Percentiles rank a stretch among this genome's conserved stretches.
Conservation (phyloP, 2,888 invertebrate species). For the Empis stercorea region DNA sequence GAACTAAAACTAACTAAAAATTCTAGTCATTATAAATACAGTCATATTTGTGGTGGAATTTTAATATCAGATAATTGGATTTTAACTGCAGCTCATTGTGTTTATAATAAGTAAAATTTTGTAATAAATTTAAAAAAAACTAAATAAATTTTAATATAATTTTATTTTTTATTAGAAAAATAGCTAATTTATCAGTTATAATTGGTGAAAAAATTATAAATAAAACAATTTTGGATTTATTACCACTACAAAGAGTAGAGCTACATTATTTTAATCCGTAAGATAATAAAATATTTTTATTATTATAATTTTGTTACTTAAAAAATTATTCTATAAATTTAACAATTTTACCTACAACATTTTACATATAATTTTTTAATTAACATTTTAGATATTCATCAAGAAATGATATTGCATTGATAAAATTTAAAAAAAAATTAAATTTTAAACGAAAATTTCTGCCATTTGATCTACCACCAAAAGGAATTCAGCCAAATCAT, state of each 20-base stretch:
- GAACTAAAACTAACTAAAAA: constrained; percentile 13
- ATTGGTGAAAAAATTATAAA: constrained; percentile 26
- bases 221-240: constrained; percentile 15
- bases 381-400: constrained; percentile 20
- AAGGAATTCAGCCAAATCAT: constrained; percentile 19
- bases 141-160: neutral
- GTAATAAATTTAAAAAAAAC: neutral
- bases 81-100: constrained; percentile 31
- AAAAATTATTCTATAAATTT: no score
- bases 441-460: neutral
- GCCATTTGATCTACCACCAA: constrained; percentile 16
- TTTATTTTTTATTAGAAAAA: constrained; percentile 17
- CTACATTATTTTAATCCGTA: constrained; percentile 28
- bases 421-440: constrained; percentile 17
- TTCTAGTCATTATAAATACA: constrained; percentile 10
- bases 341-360: no score
- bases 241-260: constrained; percentile 20
- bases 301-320: no score
- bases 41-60: constrained; percentile 34
- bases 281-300: constrained; percentile 14
- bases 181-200: constrained; percentile 17
- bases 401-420: constrained; percentile 29
- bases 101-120: constrained; percentile 26
- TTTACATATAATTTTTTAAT: neutral
- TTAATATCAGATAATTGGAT: constrained; percentile 27